Evolutionary conservation across 2,888 invertebrate species (phyloP), one percentile per base, ranked within the genome.

Genomic region (Formica aserva): DNA sequence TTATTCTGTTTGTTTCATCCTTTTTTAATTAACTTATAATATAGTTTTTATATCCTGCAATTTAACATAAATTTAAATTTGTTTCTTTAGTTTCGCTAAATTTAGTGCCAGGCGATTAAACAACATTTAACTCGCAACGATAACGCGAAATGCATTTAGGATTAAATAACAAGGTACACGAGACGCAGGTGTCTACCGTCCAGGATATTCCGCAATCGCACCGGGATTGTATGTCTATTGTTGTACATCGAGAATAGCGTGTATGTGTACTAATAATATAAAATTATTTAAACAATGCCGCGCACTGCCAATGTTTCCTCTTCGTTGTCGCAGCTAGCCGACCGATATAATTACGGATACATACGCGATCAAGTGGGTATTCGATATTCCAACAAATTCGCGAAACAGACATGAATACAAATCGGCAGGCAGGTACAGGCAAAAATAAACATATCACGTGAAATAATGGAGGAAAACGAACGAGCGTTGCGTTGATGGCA

Each of bases 361-460:
- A 18, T 65, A 41, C 5, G 48, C 57, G 29, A 32, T 62, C 41
- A 32, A 38, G 38, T 55, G 55, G 29, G 38, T 55, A 55, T 66
- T 77, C 77, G 55, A 77, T 77, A 77, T 77, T 77, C 55, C 77
- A 38, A 77, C 77, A 66, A 77, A 66, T 55, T 77, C 66, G 77
- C 38, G 66, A 77, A 77, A 77, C 55, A 26, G 66, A 77, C 55
- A 38, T 66, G 77, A 77, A 77, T 66, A 66, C 77, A 77, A 66
- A 77, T 77, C 66, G 66, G 29, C 55, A 29, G 38, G 11, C 18
- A 48, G 45, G 45, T 35, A 22, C 15, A 32, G 26, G 9, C 55
- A 66, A 77, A 77, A 77, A 76, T 65, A 76, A 76, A 77, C 77
- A 66, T 66, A 77, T 66, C 38, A 55, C 66, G 11, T 66, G 38